Evolutionary conservation across 2,797 vertebrate species (phyloP), one percentile per base, ranked within the genome.

Genomic region (Sebastes paucispinis): DNA sequence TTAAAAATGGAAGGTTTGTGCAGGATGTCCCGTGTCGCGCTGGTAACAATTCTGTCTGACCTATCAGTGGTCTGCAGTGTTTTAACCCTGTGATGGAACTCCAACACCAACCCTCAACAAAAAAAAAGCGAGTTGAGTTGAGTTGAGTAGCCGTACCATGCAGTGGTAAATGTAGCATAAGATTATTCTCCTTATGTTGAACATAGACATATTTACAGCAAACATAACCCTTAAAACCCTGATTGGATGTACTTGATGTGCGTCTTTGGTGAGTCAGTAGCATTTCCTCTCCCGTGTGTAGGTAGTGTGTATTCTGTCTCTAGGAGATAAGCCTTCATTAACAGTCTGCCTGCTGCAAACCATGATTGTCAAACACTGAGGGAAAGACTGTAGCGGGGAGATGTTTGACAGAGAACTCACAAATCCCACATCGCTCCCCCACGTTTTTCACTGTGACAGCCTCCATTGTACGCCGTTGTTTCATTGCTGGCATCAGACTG

Each of bases 261-360:
- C 36, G 31, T 83, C 62, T 80, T 52, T 52, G 47, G 68, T 87
- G 79, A 88, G 75, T 92, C 85, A 82, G 68, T 66, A 27, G 64
- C 59, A 73, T 63, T 79, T 74, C 57, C 76, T 75, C 59, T 80
- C 64, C 64, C 31, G 2, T 70, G 83, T 88, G 85, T 88, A 88
- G 82, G 84, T 87, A 79, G 75, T 63, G 77, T 81, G 67, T 77
- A 24, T 83, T 89, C 89, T 91, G 91, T 88, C 83, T 90, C 82
- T 62, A 11, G 72, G 80, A 91, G 90, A 93, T 90, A 88, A 92
- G 87, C 83, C 76, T 87, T 81, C 86, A 87, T 90, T 84, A 89
- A 80, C 79, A 86, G 69, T 86, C 86, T 81, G 83, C 73, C 80
- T 76, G 80, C 75, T 82, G 64, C 64, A 80, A 85, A 85, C 79